Evolutionary conservation across 2,797 vertebrate genomes (phyloP).

Genomic region (Sebastes oblongus): DNA sequence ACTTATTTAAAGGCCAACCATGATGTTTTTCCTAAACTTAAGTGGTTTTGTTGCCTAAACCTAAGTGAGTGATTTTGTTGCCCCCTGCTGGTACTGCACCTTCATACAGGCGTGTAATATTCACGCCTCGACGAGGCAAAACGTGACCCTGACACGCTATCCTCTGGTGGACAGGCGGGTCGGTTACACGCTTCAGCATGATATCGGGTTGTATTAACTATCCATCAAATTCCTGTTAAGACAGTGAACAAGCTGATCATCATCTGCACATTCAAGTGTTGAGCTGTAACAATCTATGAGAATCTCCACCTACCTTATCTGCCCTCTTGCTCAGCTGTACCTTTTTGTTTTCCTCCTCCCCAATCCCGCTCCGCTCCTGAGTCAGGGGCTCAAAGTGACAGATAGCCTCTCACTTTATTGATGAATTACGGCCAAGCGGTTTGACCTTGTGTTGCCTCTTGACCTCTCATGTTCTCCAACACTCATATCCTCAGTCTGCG

Average conservation of each 20-base stretch:
- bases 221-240: not conserved
- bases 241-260: not conserved
- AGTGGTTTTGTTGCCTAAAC: no score
- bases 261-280: not conserved
- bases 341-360: slow-evolving; percentile 1
- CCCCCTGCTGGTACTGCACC: no score
- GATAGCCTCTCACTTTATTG: slow-evolving; percentile 55
- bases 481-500: slow-evolving; percentile 54
- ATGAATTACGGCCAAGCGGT: slow-evolving; percentile 63
- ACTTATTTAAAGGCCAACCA: no score
- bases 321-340: not conserved
- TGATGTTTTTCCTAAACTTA: no score
- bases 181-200: rapidly evolving
- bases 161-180: no score
- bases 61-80: no score
- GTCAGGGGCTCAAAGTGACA: slow-evolving; percentile 44
- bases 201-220: no score
- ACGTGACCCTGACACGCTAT: no score
- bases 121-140: no score
- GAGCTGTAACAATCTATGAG: not conserved
- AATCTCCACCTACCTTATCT: not conserved
- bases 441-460: slow-evolving; percentile 74
- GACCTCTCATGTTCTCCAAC: slow-evolving; percentile 66
- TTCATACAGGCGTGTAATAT: no score
- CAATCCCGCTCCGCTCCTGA: not conserved